Evolutionary conservation across 30 jellyfish, hydroid and myxozoan genomes (phyloP).

Genomic region (Mastigias papua): DNA sequence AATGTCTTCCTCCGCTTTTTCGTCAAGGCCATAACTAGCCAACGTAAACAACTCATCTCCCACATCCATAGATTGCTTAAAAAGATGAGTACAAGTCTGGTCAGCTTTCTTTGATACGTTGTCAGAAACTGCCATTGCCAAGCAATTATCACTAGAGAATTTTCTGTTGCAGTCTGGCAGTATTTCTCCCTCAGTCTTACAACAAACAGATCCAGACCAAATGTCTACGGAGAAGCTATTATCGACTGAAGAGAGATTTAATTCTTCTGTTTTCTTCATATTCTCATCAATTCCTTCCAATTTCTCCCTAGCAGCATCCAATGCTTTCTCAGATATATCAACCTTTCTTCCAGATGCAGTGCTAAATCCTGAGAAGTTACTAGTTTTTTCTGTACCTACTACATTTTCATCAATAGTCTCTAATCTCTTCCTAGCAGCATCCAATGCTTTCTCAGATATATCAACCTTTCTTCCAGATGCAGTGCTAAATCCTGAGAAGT

Average conservation of each 20-base stretch:
- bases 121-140: no score
- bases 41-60: no score
- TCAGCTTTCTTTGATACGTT: no score
- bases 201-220: neutral
- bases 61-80: no score
- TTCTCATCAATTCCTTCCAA: conserved; percentile 16
- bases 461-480: conserved; percentile 73
- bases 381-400: neutral
- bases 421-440: conserved; percentile 65
- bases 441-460: conserved; percentile 64
- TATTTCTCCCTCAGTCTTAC: neutral
- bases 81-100: no score
- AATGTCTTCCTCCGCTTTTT: neutral
- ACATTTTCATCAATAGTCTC: neutral
- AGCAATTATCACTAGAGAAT: no score
- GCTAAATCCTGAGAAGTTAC: conserved; percentile 62
- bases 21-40: no score
- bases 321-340: conserved; percentile 62
- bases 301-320: conserved; percentile 66
- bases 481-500: conserved; percentile 74
- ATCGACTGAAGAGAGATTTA: no score
- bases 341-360: conserved; percentile 80
- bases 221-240: no score
- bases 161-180: no score
- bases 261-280: neutral